Conservation (phyloP, 2,797 vertebrate species). For the Gymnodraco acuticeps region DNA sequence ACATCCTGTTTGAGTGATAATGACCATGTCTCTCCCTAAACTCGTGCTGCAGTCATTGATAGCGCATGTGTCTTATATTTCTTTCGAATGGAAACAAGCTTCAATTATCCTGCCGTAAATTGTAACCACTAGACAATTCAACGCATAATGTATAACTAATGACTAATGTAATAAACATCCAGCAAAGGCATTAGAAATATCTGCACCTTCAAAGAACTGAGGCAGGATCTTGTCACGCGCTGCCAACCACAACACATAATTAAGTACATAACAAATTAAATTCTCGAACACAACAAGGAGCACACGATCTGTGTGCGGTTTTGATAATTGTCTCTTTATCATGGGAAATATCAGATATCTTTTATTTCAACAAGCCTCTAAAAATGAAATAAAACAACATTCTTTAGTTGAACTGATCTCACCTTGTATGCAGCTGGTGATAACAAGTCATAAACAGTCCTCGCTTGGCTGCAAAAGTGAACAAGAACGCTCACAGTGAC, state of each 20-base stretch:
- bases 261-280: background rate
- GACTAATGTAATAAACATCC: background rate
- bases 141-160: background rate
- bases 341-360: background rate
- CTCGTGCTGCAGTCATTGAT: background rate
- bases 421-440: background rate
- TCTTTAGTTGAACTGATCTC: background rate
- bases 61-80: background rate
- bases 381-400: background rate
- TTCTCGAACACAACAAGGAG: background rate
- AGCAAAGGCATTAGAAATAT: background rate
- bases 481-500: background rate
- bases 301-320: background rate
- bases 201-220: background rate
- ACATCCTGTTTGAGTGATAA: conserved; percentile 63
- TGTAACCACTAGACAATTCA: background rate
- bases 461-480: background rate
- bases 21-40: conserved; percentile 34
- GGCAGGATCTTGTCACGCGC: background rate
- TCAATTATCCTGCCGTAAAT: background rate
- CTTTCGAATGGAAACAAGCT: background rate
- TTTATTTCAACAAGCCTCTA: background rate
- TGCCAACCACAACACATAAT: background rate
- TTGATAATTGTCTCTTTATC: background rate
- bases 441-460: background rate